phyloP scores from a whole-genome alignment of 1,140 invertebrate species.

The Drosophila kikkawai region DNA sequence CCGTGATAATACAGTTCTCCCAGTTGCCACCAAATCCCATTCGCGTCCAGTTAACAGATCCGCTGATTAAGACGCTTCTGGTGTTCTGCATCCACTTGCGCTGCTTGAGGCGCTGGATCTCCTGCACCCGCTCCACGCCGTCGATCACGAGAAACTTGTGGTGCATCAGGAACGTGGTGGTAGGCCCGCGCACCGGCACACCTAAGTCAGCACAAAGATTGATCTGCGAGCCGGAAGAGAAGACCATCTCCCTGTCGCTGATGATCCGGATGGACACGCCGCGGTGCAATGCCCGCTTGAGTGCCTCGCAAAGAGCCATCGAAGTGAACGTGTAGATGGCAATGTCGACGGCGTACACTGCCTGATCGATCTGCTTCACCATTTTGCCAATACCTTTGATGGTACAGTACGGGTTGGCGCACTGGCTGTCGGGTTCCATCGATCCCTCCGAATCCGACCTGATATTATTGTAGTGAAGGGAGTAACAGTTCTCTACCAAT shows the following conservation, averaged over 20 bases:
- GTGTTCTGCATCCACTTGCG: not conserved
- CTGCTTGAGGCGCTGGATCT: slow-evolving; percentile 14
- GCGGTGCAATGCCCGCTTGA: slow-evolving; percentile 49
- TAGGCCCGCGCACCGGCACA: slow-evolving; percentile 52
- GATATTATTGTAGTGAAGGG: not conserved
- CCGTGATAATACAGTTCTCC: slow-evolving; percentile 66
- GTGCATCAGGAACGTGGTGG: slow-evolving; percentile 61
- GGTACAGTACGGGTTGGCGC: slow-evolving; percentile 50
- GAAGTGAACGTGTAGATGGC: slow-evolving; percentile 73
- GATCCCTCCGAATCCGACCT: too few species aligned
- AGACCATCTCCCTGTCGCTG: slow-evolving; percentile 63
- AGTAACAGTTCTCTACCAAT: slow-evolving; percentile 5
- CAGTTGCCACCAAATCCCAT: slow-evolving; percentile 67
- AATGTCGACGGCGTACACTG: slow-evolving; percentile 65
- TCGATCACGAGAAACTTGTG: slow-evolving; percentile 77
- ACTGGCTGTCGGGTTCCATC: not conserved
- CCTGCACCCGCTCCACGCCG: slow-evolving; percentile 27
- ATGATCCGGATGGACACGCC: slow-evolving; percentile 63
- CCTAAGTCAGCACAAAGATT: not conserved
- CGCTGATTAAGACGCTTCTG: slow-evolving; percentile 43
- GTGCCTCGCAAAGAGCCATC: slow-evolving; percentile 7
- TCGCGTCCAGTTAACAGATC: slow-evolving; percentile 72
- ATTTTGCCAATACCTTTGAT: slow-evolving; percentile 28
- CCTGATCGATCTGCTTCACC: slow-evolving; percentile 49
- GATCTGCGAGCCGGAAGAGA: slow-evolving; percentile 48